phyloP scores from a whole-genome alignment of 2,113 vertebrate species.

The Megalops atlanticus region DNA sequence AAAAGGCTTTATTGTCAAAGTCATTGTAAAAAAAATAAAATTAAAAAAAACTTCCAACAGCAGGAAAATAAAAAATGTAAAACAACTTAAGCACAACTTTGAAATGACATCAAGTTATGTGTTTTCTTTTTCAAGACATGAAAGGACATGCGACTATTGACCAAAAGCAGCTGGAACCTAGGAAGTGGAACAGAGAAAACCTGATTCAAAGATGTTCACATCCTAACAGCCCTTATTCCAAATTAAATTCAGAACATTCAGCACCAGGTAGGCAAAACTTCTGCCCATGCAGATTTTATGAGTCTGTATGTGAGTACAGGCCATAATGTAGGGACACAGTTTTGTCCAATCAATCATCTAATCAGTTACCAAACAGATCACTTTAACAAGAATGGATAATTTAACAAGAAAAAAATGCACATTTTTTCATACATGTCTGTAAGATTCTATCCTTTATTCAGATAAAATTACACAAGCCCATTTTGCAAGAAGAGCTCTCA shows the following conservation, averaged over 20 bases:
- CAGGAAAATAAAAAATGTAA: constrained; percentile 72
- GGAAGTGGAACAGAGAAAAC: not conserved
- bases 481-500: constrained; percentile 53
- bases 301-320: no score
- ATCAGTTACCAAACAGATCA: no score
- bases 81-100: constrained; percentile 68
- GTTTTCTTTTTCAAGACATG: constrained; percentile 59
- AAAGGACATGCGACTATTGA: constrained; percentile 55
- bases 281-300: no score
- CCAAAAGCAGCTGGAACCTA: constrained; percentile 32
- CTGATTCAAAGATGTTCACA: no score
- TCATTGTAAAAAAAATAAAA: constrained; percentile 72
- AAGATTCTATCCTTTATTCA: constrained; percentile 46
- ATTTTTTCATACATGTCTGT: no score
- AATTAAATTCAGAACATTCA: no score
- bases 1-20: constrained; percentile 71
- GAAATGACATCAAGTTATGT: constrained; percentile 50
- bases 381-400: no score
- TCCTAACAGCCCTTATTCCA: no score
- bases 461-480: constrained; percentile 55
- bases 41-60: constrained; percentile 72
- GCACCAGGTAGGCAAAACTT: no score
- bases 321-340: no score
- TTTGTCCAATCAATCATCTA: no score
- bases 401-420: no score